Percentiles rank a stretch among this genome's conserved stretches.
Conservation (phyloP, 2,113 vertebrate genomes). For the Colaptes auratus region DNA sequence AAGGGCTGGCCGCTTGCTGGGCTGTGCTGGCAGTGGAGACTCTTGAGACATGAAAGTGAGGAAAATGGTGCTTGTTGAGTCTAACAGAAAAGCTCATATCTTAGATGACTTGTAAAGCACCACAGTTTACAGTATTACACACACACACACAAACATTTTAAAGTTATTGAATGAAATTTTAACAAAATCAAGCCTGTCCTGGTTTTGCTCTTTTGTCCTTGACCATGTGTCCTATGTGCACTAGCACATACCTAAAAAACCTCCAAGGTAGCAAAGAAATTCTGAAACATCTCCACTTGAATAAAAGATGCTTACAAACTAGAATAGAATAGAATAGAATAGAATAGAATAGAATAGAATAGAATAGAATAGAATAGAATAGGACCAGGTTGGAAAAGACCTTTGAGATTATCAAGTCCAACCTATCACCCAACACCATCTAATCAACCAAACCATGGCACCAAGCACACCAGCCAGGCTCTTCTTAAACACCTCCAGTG, state of each 20-base stretch:
- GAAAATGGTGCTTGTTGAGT: neutral
- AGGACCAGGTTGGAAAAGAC: too few species aligned
- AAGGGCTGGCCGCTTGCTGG: neutral
- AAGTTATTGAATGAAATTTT: neutral
- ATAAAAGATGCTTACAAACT: neutral
- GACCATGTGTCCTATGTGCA: neutral
- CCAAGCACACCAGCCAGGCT: too few species aligned
- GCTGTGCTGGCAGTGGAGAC: neutral
- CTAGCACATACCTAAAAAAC: neutral
- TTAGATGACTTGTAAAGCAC: neutral
- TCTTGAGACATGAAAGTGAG: neutral
- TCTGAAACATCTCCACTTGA: neutral
- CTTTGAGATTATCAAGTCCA: too few species aligned
- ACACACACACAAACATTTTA: neutral
- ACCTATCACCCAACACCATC: too few species aligned
- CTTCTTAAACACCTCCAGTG: too few species aligned
- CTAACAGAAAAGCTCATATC: fast-evolving
- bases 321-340: too few species aligned
- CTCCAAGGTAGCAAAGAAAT: neutral
- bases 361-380: too few species aligned
- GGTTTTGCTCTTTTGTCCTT: neutral
- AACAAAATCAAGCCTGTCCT: neutral
- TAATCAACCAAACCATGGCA: too few species aligned
- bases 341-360: too few species aligned
- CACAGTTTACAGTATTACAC: neutral